Evolutionary conservation across 2,888 invertebrate species (phyloP).

Genomic region (Cerceris rybyensis): DNA sequence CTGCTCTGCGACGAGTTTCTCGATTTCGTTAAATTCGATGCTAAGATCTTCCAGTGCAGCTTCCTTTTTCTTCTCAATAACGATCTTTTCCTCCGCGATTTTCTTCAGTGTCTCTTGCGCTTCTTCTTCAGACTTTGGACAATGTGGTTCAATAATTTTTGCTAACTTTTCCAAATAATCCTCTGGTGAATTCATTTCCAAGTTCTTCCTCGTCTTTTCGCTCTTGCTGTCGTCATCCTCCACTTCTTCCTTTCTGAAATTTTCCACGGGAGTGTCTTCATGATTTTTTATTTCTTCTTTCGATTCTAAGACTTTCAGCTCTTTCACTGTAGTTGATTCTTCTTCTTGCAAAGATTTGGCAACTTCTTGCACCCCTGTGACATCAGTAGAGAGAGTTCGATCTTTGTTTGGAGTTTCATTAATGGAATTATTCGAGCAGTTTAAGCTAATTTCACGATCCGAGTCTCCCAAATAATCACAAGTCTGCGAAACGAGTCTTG

Average conservation of each 20-base stretch:
- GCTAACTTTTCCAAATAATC: conserved; percentile 41
- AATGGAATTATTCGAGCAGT: too few species aligned
- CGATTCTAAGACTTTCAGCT: background rate
- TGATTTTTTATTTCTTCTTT: background rate
- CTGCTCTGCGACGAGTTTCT: conserved; percentile 33
- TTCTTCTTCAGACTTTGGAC: conserved; percentile 50
- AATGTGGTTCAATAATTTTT: conserved; percentile 24
- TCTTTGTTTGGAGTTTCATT: too few species aligned
- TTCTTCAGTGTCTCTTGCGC: conserved; percentile 55
- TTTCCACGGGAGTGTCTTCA: background rate
- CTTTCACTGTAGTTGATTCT: background rate
- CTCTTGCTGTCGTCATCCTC: background rate
- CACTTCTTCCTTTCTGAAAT: too few species aligned
- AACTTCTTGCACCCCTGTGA: too few species aligned
- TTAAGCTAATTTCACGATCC: too few species aligned
- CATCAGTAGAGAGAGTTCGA: too few species aligned
- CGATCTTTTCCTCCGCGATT: conserved; percentile 64
- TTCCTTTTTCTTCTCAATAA: conserved; percentile 63
- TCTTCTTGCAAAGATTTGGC: too few species aligned
- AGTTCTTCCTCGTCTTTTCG: background rate
- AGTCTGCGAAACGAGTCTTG: too few species aligned
- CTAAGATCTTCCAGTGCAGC: conserved; percentile 59
- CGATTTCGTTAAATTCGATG: conserved; percentile 51
- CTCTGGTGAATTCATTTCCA: background rate
- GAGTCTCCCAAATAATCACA: too few species aligned